These are phyloP conservation scores for Globicephala melas DNA, from an alignment of 2,113 vertebrate genomes.

Conservation along the genomic window DNA sequence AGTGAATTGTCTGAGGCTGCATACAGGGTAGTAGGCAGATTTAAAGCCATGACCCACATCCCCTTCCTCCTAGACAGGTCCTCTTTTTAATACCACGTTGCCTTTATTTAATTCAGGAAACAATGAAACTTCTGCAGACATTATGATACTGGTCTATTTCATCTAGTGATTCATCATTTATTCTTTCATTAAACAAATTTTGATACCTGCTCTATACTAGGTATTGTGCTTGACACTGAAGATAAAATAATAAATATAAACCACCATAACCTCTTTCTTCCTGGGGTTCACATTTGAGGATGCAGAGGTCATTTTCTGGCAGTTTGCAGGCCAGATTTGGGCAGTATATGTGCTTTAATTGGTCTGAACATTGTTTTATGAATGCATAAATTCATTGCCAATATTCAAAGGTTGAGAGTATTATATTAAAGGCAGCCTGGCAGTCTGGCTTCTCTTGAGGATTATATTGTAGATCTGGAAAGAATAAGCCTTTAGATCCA, in stretches of 20 bases:
- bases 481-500: background rate
- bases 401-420: background rate
- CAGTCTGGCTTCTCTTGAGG: background rate
- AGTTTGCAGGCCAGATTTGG: background rate
- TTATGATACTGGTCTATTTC: background rate
- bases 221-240: background rate
- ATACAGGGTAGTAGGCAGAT: background rate
- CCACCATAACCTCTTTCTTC: background rate
- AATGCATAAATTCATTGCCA: background rate
- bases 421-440: background rate
- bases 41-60: background rate
- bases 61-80: background rate
- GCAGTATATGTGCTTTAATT: background rate
- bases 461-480: background rate
- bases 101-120: slow-evolving; percentile 15
- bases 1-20: background rate
- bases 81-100: background rate
- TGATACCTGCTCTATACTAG: background rate
- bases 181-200: slow-evolving; percentile 6
- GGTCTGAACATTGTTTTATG: background rate
- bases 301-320: background rate
- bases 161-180: background rate
- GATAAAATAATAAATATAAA: slow-evolving; percentile 6
- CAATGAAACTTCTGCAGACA: background rate
- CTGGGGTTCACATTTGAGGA: background rate